Base-by-base conservation (phyloP, 2,797 vertebrate genomes). In the Enteromius trimaculatus region DNA sequence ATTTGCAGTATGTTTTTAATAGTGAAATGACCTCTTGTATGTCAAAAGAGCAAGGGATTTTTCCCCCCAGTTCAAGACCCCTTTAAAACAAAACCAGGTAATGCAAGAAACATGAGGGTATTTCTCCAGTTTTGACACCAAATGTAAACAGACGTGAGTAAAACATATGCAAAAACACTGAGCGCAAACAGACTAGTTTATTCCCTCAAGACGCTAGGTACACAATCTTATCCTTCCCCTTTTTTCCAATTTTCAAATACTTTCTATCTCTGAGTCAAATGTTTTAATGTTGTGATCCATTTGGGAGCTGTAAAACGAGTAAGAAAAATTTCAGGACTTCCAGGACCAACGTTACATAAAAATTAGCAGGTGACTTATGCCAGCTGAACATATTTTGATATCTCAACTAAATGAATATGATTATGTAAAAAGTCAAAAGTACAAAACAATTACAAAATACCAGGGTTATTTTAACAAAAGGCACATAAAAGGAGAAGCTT, bases 311-410 rank as follows among this genome's bases (percentile, higher is more conserved):
- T 23, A 60, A 60, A 60, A 60, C 5, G 4, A 14, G 26, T 47
- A 42, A 23, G 34, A 3, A 16, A n/a, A 49, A 44, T 31, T n/a
- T n/a, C n/a, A 65, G 8, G 13, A 77, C 23, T 34, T 65, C 11
- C 26, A 16, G 26, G 7, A n/a, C 4, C 39, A 44, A 10, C 23
- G 0, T 60, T 39, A 39, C 65, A n/a, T 68, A 39, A 66, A 66
- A n/a, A 37, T n/a, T 31, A 42, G 10, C 5, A 1, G 42, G 42
- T 29, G 26, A 78, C 6, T 78, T 78, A 17, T 62, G 34, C 55
- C 42, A 21, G 77, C 60, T 78, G 16, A 16, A 65, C 44, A 39
- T 65, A 34, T 68, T 49, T 65, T 65, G 26, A 65, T n/a, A 49
- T 44, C 9, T 78, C 23, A 29, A 14, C 37, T 47, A 62, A 64